Evolutionary conservation across 2,797 vertebrate genomes (phyloP).

Genomic region (Oreonectes daqikongensis): DNA sequence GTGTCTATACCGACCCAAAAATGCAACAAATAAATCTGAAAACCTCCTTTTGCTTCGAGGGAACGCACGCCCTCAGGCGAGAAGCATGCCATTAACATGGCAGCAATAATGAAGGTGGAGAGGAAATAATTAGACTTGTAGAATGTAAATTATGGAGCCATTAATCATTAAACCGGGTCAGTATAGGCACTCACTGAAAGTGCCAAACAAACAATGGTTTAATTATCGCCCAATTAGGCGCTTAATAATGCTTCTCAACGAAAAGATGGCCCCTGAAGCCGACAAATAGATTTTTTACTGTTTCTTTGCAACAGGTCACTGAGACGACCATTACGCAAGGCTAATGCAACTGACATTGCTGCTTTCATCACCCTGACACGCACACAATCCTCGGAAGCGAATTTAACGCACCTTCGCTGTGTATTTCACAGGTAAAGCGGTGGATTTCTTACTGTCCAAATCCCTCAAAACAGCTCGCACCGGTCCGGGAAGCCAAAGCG

Average conservation of each 20-base stretch:
- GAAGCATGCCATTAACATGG: conserved; percentile 53
- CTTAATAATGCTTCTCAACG: conserved; percentile 68
- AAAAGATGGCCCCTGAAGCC: conserved; percentile 55
- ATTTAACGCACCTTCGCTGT: background rate
- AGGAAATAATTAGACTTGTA: conserved; percentile 64
- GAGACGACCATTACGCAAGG: background rate
- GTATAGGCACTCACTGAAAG: conserved; percentile 63
- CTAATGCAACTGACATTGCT: background rate
- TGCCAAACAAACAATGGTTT: conserved; percentile 68
- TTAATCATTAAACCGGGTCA: conserved; percentile 66
- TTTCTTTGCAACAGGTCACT: background rate
- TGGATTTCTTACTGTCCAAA: conserved; percentile 28
- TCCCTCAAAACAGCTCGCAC: conserved; percentile 24
- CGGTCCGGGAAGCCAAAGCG: conserved; percentile 56
- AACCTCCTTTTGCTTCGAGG: background rate
- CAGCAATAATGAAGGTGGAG: conserved; percentile 56
- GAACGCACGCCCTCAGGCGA: conserved; percentile 12
- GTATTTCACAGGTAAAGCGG: conserved; percentile 11
- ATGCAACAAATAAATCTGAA: conserved; percentile 17
- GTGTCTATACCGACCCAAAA: background rate
- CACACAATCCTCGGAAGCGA: background rate
- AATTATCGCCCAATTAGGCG: conserved; percentile 71
- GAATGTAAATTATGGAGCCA: conserved; percentile 66
- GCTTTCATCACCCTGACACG: background rate
- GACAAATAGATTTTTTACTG: conserved; percentile 52